A percentile compares a stretch with the other conserved stretches of the same genome.
Evolutionary conservation across 1,140 invertebrate species (phyloP).

Genomic region (Hylaeus volcanicus): DNA sequence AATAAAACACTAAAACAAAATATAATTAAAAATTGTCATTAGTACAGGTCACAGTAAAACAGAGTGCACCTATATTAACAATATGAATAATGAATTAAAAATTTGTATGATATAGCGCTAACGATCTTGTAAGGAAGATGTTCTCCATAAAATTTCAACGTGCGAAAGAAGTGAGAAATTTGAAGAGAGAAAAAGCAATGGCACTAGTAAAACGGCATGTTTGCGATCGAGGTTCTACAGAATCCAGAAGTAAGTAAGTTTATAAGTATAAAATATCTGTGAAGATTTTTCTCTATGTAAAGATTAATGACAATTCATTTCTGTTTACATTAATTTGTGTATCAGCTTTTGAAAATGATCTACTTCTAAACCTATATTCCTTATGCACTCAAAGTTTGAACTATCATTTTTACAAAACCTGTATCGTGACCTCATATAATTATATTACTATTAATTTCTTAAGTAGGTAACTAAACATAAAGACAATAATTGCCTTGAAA

Average conservation of each 20-base stretch:
- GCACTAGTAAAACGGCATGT: constrained; percentile 82
- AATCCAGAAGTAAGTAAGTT: constrained; percentile 80
- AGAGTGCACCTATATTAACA: neutral
- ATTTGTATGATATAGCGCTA: constrained; percentile 74
- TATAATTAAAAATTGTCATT: neutral
- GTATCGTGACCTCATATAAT: neutral
- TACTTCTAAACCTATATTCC: too few relatives aligned
- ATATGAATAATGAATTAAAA: neutral
- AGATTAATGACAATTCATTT: neutral
- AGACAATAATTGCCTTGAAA: too few relatives aligned
- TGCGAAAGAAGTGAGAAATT: constrained; percentile 67
- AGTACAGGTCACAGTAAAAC: neutral
- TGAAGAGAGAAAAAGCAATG: constrained; percentile 76
- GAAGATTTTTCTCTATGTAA: neutral
- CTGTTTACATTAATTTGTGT: too few relatives aligned
- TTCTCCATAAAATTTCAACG: constrained; percentile 82
- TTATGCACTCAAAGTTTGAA: too few relatives aligned
- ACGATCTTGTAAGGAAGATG: constrained; percentile 82
- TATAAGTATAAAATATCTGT: neutral
- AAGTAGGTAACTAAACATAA: too few relatives aligned
- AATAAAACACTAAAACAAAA: too few relatives aligned
- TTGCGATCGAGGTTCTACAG: constrained; percentile 81
- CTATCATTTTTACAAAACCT: too few relatives aligned
- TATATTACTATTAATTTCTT: neutral
- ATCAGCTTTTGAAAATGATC: too few relatives aligned